Percentiles rank a stretch among this genome's conserved stretches.
Evolutionary conservation across 2,797 vertebrate genomes (phyloP).

Genomic region (Sciaenops ocellatus): DNA sequence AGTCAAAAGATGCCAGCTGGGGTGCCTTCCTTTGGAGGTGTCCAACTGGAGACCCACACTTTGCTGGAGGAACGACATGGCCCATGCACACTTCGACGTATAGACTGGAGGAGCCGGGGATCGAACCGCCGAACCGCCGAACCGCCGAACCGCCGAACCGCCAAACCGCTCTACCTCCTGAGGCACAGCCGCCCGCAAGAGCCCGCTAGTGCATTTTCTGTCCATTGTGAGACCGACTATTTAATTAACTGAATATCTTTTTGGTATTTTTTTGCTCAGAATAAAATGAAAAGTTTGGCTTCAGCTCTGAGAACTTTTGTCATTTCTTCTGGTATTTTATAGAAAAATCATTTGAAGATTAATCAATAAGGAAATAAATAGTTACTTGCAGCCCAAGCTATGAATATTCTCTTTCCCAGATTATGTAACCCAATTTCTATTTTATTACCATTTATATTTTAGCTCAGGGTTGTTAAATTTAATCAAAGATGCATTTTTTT

Average conservation of each 20-base stretch:
- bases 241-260: background rate
- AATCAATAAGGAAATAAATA: background rate
- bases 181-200: no score
- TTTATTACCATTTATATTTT: background rate
- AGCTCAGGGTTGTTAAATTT: background rate
- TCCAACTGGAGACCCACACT: no score
- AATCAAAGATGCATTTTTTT: background rate
- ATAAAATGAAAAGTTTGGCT: background rate
- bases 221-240: background rate
- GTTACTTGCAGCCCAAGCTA: background rate
- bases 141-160: no score
- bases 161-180: no score
- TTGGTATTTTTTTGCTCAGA: background rate
- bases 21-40: no score
- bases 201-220: no score
- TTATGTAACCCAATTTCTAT: background rate
- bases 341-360: background rate
- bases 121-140: no score
- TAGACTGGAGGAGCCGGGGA: no score
- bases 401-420: background rate
- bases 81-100: no score
- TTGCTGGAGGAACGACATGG: no score
- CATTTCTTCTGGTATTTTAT: background rate
- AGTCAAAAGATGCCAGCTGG: no score
- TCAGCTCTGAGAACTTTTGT: background rate